Evolutionary conservation across 2,797 vertebrate species (phyloP).

Genomic region (Melanotaenia maccullochi): DNA sequence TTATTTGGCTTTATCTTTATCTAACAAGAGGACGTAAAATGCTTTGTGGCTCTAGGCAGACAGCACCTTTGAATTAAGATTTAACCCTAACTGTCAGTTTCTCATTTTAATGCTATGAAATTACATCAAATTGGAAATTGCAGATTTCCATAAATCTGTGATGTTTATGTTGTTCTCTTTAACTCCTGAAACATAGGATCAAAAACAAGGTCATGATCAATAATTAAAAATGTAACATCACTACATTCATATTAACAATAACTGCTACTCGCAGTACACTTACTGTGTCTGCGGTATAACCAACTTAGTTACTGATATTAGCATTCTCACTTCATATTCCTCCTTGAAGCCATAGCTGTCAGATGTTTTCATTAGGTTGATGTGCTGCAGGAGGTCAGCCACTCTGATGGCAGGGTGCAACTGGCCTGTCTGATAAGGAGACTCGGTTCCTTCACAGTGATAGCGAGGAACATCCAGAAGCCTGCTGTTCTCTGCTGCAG

Average conservation of each 20-base stretch:
- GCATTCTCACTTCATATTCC: slow-evolving; percentile 93
- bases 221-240: not conserved
- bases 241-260: not conserved
- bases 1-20: slow-evolving; percentile 2
- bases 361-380: slow-evolving; percentile 99
- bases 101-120: slow-evolving; percentile 27
- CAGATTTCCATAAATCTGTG: slow-evolving; percentile 9
- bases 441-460: slow-evolving; percentile 96
- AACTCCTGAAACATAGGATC: not conserved
- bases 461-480: slow-evolving; percentile 96
- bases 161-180: slow-evolving; percentile 4
- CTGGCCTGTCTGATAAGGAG: slow-evolving; percentile 97
- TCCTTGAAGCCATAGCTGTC: slow-evolving; percentile 99
- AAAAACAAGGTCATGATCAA: not conserved
- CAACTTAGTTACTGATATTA: slow-evolving; percentile 7
- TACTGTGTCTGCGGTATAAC: not conserved
- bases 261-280: not conserved
- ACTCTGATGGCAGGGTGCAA: slow-evolving; percentile 98
- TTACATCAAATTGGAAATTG: not conserved
- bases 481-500: slow-evolving; percentile 92
- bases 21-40: slow-evolving; percentile 4
- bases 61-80: slow-evolving; percentile 29
- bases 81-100: slow-evolving; percentile 10
- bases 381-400: slow-evolving; percentile 97
- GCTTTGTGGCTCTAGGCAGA: slow-evolving; percentile 14